Conservation (phyloP, 2,113 vertebrate genomes). For the Notothenia rossii region DNA sequence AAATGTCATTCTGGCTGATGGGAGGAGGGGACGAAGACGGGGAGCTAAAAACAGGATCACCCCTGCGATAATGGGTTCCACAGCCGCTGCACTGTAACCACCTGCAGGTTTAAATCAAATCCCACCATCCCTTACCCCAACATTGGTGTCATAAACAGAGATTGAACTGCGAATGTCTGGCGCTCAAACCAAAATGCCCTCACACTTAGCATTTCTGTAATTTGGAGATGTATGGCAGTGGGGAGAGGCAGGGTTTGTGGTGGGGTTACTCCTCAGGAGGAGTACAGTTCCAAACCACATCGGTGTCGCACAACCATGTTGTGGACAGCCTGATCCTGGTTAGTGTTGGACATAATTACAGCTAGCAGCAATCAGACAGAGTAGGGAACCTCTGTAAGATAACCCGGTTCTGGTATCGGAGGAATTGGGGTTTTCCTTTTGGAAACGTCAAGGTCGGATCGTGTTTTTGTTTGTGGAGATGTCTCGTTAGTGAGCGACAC, state of each 20-base stretch:
- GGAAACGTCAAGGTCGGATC: slow-evolving; percentile 39
- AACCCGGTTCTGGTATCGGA: slow-evolving; percentile 41
- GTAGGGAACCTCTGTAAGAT: slow-evolving; percentile 47
- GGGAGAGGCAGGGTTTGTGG: slow-evolving; percentile 24
- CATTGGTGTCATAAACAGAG: slow-evolving; percentile 48
- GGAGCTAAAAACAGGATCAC: slow-evolving; percentile 49
- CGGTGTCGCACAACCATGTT: slow-evolving; percentile 44
- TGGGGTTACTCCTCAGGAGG: slow-evolving; percentile 38
- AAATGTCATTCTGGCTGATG: slow-evolving; percentile 69
- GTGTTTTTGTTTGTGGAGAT: slow-evolving; percentile 70
- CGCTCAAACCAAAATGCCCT: slow-evolving; percentile 37
- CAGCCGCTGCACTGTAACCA: slow-evolving; percentile 66
- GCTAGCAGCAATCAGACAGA: slow-evolving; percentile 66
- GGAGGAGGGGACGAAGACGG: slow-evolving; percentile 43
- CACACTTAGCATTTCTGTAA: slow-evolving; percentile 42
- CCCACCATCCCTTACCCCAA: slow-evolving; percentile 34
- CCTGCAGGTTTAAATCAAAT: slow-evolving; percentile 75
- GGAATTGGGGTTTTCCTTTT: slow-evolving; percentile 52
- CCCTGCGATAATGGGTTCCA: slow-evolving; percentile 70
- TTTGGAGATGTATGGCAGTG: slow-evolving; percentile 38
- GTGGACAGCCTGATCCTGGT: slow-evolving; percentile 64
- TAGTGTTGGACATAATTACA: slow-evolving; percentile 73
- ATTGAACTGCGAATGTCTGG: slow-evolving; percentile 43
- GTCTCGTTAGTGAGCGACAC: slow-evolving; percentile 51
- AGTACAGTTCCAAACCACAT: slow-evolving; percentile 52